Evolutionary conservation across 2,797 vertebrate species (phyloP), one percentile per base, ranked within the genome.

Genomic region (Enteromius anoplus): DNA sequence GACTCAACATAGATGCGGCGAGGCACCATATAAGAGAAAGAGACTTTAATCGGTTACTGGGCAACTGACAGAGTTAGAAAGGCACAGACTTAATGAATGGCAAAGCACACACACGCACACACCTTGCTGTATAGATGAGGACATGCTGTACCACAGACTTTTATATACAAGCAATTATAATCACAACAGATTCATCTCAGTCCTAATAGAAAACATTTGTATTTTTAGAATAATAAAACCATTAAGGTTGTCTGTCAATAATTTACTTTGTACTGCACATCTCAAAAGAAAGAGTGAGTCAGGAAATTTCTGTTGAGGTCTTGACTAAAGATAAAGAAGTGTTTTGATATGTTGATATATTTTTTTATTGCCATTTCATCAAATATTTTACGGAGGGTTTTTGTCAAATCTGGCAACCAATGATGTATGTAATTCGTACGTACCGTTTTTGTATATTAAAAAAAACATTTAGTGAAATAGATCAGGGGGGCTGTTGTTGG

Each of bases 31-130:
- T 64, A 47, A 64, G 15, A 37, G 53, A 75, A 26, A 75, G 70
- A 80, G 34, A 75, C 47, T 62, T 62, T 60, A 72, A 75, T 69
- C n/a, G 62, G 29, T 80, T 78, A 66, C 45, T 78, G 45, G 11
- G 76, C 58, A 78, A 78, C 75, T 76, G 75, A 76, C 37, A 76
- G 55, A 64, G 58, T 45, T 45, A 51, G 42, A 65, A 78, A 32
- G 34, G 8, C 34, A 42, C 0, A 8, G 3, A 65, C 70, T 51
- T 49, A 40, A 68, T 10, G 2, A n/a, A 72, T 42, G n/a, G 68
- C 21, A 70, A 70, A 70, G 60, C 60, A 17, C 5, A n/a, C 10
- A 73, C 19, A 42, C 7, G 0, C 29, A 19, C 29, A 29, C 29
- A 21, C 26, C 17, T 34, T 21, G 29, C 9, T 34, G 47, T 71